Base-by-base conservation (phyloP, 2,113 vertebrate species). In the Dipodomys merriami region DNA sequence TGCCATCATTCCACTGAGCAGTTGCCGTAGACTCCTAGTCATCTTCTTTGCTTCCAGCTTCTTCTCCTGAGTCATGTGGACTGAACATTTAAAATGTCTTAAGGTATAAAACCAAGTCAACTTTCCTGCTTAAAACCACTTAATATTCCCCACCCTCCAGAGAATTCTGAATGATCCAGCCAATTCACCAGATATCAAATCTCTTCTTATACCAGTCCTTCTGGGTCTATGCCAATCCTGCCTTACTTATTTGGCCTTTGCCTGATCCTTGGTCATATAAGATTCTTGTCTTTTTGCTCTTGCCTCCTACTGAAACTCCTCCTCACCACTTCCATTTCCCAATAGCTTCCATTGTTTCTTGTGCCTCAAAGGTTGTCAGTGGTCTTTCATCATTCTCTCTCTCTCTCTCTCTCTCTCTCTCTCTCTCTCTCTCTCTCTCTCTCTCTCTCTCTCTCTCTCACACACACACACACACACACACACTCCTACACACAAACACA, bases 51-150 rank as follows among this genome's bases (percentile, higher is more conserved):
- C 33, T 83, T 72, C 65, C 49, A n/a, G 15, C 7, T 39, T 23
- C 86, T 23, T 7, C 46, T 39, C 18, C 16, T 73, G 8, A 30
- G 76, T 44, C 30, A 30, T 81, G 57, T 8, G 20, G 22, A 83
- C 12, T 53, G 30, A 57, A 11, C 62, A 62, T 53, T 82, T 46
- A 73, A 62, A 87, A 77, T 19, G 29, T 57, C 25, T 67, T 83
- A 19, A 73, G 60, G 73, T 30, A 2, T 30, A 78, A 93, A 90
- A 84, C 19, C 73, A 91, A 78, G 27, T 65, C 44, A 91, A 77
- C 2, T 23, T 68, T 30, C 7, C 20, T 86, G 53, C 30, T 86
- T 86, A 46, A 85, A 46, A 86, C 4, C 10, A 65, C 12, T 44
- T 44, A 44, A 4, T 6, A 16, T 62, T 57, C 85, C 77, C 84